Conservation (phyloP, 2,113 vertebrate genomes). For the Carettochelys insculpta region DNA sequence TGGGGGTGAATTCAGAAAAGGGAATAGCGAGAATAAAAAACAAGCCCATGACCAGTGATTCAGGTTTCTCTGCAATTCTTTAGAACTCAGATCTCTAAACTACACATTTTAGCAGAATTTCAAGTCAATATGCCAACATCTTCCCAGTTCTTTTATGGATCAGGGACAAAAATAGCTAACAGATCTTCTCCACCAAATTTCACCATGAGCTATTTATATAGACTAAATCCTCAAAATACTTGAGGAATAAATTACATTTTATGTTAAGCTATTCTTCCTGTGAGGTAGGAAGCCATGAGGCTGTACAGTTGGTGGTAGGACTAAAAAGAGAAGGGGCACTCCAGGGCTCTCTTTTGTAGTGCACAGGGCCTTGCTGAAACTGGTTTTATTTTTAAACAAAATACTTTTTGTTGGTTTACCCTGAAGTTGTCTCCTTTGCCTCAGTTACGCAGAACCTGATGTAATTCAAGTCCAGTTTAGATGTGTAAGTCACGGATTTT, state of each 20-base stretch:
- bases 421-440: slow-evolving; percentile 20
- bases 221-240: not conserved
- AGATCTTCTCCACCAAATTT: not conserved
- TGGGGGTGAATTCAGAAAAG: not conserved
- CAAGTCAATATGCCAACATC: not conserved
- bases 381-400: slow-evolving; percentile 49
- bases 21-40: not conserved
- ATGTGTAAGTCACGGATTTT: slow-evolving; percentile 38
- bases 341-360: not conserved
- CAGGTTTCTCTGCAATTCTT: not conserved
- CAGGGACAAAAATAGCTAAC: not conserved
- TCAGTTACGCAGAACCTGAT: not conserved
- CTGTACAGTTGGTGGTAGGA: not conserved
- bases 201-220: not conserved
- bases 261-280: slow-evolving; percentile 10
- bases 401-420: slow-evolving; percentile 52
- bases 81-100: not conserved
- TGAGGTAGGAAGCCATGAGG: not conserved
- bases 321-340: not conserved
- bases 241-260: slow-evolving; percentile 7
- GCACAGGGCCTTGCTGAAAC: not conserved
- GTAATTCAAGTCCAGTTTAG: slow-evolving; percentile 19
- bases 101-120: not conserved
- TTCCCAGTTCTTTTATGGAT: not conserved
- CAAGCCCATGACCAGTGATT: not conserved